Percentiles rank a stretch among this genome's conserved stretches.
These are phyloP conservation scores for Hafferia zeledoni DNA, from an alignment of 2,797 vertebrate species.

Conservation along the genomic window DNA sequence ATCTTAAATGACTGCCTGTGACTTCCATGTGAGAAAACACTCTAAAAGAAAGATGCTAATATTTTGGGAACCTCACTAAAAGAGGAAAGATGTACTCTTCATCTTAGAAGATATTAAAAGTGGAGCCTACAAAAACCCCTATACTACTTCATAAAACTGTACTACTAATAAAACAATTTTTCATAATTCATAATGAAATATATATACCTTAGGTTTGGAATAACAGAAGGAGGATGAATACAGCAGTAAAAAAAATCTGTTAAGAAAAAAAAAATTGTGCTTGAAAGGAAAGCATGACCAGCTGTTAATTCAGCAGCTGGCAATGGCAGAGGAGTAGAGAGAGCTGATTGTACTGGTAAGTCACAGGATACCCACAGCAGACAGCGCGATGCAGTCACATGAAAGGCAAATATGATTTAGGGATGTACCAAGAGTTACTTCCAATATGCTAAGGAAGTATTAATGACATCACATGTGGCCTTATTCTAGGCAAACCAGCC, in stretches of 20 bases:
- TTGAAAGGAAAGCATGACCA: not conserved
- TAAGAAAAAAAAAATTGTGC: not conserved
- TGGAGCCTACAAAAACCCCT: not conserved
- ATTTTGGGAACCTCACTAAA: not conserved
- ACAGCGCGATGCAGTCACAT: not conserved
- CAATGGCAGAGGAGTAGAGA: not conserved
- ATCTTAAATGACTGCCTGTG: not conserved
- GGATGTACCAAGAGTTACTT: not conserved
- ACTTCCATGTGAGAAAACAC: not conserved
- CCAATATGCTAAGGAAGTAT: not conserved
- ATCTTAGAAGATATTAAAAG: not conserved
- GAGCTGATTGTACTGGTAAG: not conserved
- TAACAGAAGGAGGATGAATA: not conserved
- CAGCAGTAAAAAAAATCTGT: not conserved
- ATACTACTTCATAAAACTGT: not conserved
- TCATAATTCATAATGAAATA: not conserved
- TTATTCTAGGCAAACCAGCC: not conserved
- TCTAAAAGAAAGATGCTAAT: not conserved
- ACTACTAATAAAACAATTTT: not conserved
- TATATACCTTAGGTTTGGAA: not conserved
- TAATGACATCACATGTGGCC: not conserved
- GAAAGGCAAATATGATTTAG: not conserved
- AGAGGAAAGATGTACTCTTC: not conserved
- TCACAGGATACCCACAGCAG: not conserved
- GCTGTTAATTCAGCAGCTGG: not conserved